phyloP scores from a whole-genome alignment of 2,888 invertebrate genomes.

The Elgonia sp. region DNA sequence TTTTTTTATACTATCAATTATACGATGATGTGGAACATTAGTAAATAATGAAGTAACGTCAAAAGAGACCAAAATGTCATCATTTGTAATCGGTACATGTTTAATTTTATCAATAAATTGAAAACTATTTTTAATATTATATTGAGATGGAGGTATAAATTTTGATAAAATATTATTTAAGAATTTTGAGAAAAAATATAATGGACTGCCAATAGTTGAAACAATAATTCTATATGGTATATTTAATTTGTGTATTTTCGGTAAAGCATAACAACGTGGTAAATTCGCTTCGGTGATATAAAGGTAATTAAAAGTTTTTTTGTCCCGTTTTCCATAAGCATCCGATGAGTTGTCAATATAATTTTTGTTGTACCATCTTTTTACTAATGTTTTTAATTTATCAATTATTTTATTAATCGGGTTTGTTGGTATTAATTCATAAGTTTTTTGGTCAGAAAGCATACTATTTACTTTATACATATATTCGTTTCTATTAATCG shows the following conservation, averaged over 20 bases:
- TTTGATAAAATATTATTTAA: not conserved
- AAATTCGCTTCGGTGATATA: slow-evolving; percentile 3
- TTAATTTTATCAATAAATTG: slow-evolving; percentile 9
- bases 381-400: not conserved
- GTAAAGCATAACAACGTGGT: not conserved
- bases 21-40: not conserved
- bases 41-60: slow-evolving; percentile 23
- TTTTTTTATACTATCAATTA: slow-evolving; percentile 7
- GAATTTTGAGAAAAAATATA: slow-evolving; percentile 9
- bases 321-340: not conserved
- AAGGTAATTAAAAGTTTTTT: not conserved
- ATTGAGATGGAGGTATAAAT: not conserved
- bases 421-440: not conserved
- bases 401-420: not conserved
- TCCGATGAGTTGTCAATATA: not conserved
- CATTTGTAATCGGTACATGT: not conserved
- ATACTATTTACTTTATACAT: not conserved
- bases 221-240: slow-evolving; percentile 4
- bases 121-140: slow-evolving; percentile 18
- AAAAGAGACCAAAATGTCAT: slow-evolving; percentile 4
- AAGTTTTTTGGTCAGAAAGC: slow-evolving; percentile 10
- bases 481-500: not conserved
- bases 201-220: not conserved
- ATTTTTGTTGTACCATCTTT: not conserved
- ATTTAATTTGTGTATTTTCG: not conserved